These are phyloP conservation scores for Conistra vaccinii DNA, from an alignment of 2,888 invertebrate species.

Conservation along the genomic window DNA sequence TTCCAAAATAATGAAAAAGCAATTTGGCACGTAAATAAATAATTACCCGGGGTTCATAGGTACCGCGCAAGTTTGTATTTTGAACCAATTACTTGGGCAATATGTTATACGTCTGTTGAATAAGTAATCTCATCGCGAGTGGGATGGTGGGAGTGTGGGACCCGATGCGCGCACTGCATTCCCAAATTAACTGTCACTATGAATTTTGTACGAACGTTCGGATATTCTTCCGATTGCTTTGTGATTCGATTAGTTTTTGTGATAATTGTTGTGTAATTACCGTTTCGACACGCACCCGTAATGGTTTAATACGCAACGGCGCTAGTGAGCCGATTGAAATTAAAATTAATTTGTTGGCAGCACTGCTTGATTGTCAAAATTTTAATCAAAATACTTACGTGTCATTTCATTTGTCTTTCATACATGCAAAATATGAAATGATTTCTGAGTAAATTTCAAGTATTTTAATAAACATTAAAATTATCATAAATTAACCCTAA, in stretches of 20 bases:
- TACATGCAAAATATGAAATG: constrained; percentile 4
- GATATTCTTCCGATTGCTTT: constrained; percentile 85
- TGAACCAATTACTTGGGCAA: constrained; percentile 87
- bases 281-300: constrained; percentile 61
- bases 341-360: constrained; percentile 19
- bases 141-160: constrained; percentile 57
- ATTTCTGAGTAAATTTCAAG: constrained; percentile 39
- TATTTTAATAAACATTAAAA: constrained; percentile 75
- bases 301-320: constrained; percentile 45
- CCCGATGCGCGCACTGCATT: constrained; percentile 82
- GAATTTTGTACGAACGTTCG: constrained; percentile 82
- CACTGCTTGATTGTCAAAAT: constrained; percentile 4
- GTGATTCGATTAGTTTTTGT: constrained; percentile 88
- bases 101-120: constrained; percentile 88
- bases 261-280: constrained; percentile 77
- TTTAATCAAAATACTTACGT: constrained; percentile 16
- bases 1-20: constrained; percentile 54
- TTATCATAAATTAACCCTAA: constrained; percentile 75
- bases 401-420: too few relatives aligned
- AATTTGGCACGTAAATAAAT: constrained; percentile 58
- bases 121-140: constrained; percentile 82
- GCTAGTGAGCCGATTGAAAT: constrained; percentile 41
- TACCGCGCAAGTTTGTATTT: constrained; percentile 77
- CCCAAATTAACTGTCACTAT: constrained; percentile 89
- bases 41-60: constrained; percentile 74